phyloP scores from a whole-genome alignment of 2,888 invertebrate species.

The Caenorhabditis zanzibari region DNA sequence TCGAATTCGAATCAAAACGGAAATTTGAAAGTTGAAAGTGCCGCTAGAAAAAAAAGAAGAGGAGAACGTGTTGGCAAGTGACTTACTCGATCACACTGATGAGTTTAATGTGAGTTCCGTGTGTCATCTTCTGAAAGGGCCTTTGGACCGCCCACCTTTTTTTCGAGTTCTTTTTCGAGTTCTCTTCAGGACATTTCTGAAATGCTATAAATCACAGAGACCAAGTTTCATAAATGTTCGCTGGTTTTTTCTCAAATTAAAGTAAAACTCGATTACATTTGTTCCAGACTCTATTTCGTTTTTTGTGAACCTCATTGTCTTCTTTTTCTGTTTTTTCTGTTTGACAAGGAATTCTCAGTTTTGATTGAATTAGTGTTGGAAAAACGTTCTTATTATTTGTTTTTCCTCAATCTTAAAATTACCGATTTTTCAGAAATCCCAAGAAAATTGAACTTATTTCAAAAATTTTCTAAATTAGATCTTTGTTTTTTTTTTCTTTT shows the following conservation, averaged over 20 bases:
- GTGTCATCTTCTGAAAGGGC: not conserved
- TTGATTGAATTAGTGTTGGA: not conserved
- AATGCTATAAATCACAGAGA: not conserved
- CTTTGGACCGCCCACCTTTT: not conserved
- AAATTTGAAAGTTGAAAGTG: constrained; percentile 40
- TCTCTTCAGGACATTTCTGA: no score
- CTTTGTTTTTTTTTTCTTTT: not conserved
- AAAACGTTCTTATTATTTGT: not conserved
- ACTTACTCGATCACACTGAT: constrained; percentile 49
- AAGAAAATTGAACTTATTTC: no score
- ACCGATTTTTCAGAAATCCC: no score
- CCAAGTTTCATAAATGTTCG: no score
- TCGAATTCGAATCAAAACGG: constrained; percentile 36
- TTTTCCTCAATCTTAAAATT: not conserved
- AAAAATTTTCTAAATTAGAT: not conserved
- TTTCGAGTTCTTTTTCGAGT: not conserved
- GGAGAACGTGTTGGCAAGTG: constrained; percentile 38
- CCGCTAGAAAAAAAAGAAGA: constrained; percentile 10
- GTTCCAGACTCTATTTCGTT: constrained; percentile 13
- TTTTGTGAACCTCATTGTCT: constrained; percentile 11
- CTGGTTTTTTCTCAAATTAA: not conserved
- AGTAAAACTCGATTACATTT: constrained; percentile 23
- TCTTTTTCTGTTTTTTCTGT: not conserved
- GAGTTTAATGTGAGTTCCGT: constrained; percentile 52
- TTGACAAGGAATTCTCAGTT: not conserved